Conservation (phyloP, 2,113 vertebrate genomes). For the Pseudopipra pipra region DNA sequence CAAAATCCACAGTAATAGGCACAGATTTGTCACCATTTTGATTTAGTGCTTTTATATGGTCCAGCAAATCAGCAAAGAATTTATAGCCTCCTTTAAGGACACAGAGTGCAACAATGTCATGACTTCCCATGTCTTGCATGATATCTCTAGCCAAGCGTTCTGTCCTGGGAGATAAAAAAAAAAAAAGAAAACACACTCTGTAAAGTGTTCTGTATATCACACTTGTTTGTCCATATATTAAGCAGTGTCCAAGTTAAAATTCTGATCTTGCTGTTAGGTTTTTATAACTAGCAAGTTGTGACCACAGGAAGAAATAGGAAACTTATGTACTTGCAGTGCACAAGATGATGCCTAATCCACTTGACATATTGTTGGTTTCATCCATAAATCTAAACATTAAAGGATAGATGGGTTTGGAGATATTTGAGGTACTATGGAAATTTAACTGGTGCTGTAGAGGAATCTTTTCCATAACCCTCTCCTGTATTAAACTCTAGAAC, state of each 20-base stretch:
- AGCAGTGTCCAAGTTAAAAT: neutral
- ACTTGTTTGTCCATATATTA: neutral
- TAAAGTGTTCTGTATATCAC: neutral
- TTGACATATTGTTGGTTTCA: neutral
- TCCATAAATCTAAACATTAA: neutral
- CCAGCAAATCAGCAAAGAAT: constrained; percentile 88
- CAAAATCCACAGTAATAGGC: constrained; percentile 85
- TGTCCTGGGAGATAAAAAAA: constrained; percentile 66
- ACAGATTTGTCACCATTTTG: constrained; percentile 84
- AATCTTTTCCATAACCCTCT: neutral
- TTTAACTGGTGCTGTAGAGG: neutral
- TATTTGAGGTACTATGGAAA: neutral
- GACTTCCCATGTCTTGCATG: constrained; percentile 81
- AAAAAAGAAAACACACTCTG: neutral
- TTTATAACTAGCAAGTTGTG: neutral
- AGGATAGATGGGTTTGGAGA: neutral
- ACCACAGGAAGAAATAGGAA: neutral
- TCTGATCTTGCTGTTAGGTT: neutral
- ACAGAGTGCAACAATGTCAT: constrained; percentile 84
- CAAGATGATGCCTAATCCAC: neutral
- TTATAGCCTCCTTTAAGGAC: constrained; percentile 89
- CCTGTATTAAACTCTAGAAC: neutral
- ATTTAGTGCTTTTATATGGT: constrained; percentile 85
- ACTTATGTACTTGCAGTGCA: neutral
- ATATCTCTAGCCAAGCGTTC: constrained; percentile 85